These are phyloP conservation scores for Morinoia aosen DNA, from an alignment of 2,888 invertebrate species.

Conservation along the genomic window DNA sequence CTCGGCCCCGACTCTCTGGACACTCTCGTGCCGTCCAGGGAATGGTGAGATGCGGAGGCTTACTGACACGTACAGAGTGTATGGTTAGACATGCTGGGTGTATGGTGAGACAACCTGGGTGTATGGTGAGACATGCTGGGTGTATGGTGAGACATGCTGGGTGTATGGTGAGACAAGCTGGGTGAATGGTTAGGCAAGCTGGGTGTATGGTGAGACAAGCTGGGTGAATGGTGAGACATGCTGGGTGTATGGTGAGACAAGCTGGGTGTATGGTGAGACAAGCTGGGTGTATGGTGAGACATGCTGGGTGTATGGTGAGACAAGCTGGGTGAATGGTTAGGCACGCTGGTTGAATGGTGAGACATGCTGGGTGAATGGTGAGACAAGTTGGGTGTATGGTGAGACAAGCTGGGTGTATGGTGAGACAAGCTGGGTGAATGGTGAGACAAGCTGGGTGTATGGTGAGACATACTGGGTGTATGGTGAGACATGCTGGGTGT, in stretches of 20 bases:
- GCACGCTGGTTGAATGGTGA: neutral
- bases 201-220: neutral
- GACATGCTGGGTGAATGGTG: neutral
- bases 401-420: neutral
- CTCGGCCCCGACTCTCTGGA: constrained; percentile 73
- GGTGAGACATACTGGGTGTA: neutral
- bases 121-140: neutral
- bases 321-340: neutral
- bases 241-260: neutral
- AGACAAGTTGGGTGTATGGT: neutral
- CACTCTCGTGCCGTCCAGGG: constrained; percentile 75
- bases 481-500: neutral
- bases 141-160: neutral
- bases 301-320: neutral
- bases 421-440: neutral
- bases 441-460: neutral
- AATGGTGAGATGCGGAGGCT: constrained; percentile 72
- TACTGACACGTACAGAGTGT: neutral
- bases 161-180: neutral
- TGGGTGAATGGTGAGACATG: neutral
- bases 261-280: neutral
- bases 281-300: too few relatives aligned
- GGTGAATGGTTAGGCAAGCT: neutral
- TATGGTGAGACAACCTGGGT: neutral
- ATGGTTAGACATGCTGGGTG: neutral